Evolutionary conservation across 2,888 invertebrate genomes (phyloP), one percentile per base, ranked within the genome.

Genomic region (Scaeva pyrastri): DNA sequence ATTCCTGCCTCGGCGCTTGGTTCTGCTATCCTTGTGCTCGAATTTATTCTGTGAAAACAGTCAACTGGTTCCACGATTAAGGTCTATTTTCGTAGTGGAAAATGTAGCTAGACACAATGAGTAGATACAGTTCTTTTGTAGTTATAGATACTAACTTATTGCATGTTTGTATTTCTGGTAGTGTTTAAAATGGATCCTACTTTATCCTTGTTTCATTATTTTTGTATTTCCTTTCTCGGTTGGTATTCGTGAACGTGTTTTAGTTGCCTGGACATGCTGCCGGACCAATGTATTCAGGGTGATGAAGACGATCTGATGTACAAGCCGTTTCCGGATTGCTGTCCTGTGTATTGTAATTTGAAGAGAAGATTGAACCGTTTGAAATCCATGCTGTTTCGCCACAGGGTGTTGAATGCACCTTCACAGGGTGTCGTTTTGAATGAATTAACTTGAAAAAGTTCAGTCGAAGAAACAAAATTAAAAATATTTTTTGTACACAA

Each of bases 61-160:
- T 88, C 91, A 91, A 82, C 89, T 91, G 62, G 88, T 91, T 85
- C 88, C 91, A 75, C 91, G 91, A 75, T 91, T 91, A 91, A 91
- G 91, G 91, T 92, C 91, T 89, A 91, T 92, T 90, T 92, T 92
- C 91, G 91, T 91, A 89, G 90, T 92, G 90, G 91, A 91, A 91
- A 92, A 92, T 90, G 89, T 90, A 77, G 89, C 91, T 90, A 91
- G 92, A 90, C 91, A 89, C 76, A 91, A 92, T 89, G 91, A 92
- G 91, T 92, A 91, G 91, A 90, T 89, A 89, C 83, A 70, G 84
- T 76, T 52, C 52, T 87, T 88, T 70, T 77, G 36, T 52, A 50
- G 50, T 83, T 72, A 64, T 76, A 66, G 55, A 71, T 74, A 45
- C 39, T 36, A 62, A 56, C 75, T 64, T 31, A 31, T 31, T 58